Percentiles rank a stretch among this genome's conserved stretches.
These are phyloP conservation scores for Neostethus bicornis DNA, from an alignment of 2,797 vertebrate species.

Conservation along the genomic window DNA sequence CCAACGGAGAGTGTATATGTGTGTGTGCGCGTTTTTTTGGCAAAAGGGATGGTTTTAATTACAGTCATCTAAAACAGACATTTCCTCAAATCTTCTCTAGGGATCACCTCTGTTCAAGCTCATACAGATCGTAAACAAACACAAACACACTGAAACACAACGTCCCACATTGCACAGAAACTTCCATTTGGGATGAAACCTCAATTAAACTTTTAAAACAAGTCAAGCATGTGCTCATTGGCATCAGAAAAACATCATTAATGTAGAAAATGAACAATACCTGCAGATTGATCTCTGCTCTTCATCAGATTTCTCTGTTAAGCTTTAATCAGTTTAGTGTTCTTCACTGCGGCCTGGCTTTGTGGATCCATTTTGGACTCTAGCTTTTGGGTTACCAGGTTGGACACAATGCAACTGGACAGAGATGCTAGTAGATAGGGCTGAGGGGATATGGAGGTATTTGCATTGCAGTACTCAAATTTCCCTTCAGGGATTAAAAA, in stretches of 20 bases:
- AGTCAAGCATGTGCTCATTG: neutral
- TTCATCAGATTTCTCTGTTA: neutral
- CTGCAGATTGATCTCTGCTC: neutral
- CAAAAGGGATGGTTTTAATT: conserved; percentile 61
- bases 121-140: neutral
- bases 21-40: conserved; percentile 39
- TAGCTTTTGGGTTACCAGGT: too few relatives aligned
- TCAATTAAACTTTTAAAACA: neutral
- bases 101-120: conserved; percentile 43
- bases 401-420: too few relatives aligned
- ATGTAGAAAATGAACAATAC: neutral
- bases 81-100: conserved; percentile 35
- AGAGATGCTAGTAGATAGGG: too few relatives aligned
- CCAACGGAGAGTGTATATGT: conserved; percentile 29
- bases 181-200: neutral
- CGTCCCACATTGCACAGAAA: neutral
- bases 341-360: too few relatives aligned
- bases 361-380: too few relatives aligned
- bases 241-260: neutral
- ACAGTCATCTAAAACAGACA: conserved; percentile 57
- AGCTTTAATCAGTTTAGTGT: too few relatives aligned
- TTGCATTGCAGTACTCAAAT: too few relatives aligned
- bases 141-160: neutral
- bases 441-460: too few relatives aligned
- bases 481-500: too few relatives aligned